phyloP scores from a whole-genome alignment of 1,140 invertebrate genomes.

The Macrostomum lignano region DNA sequence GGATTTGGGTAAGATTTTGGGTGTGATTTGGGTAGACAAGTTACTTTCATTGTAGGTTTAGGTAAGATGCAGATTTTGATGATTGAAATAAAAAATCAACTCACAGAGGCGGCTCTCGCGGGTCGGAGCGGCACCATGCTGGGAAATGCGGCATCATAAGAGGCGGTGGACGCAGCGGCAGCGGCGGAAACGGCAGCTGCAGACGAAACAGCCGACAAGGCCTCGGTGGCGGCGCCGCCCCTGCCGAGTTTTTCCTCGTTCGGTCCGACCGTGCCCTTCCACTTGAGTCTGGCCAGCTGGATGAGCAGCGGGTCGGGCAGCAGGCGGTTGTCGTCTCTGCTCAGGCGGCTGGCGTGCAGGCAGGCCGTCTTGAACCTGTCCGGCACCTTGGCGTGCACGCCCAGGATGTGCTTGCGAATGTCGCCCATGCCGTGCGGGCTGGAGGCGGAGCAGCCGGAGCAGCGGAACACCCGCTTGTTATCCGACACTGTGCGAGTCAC shows the following conservation, averaged over 20 bases:
- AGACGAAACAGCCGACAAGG: too few relatives aligned
- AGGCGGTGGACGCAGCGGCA: too few relatives aligned
- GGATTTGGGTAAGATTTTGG: too few relatives aligned
- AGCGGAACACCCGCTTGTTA: neutral
- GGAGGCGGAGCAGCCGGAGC: conserved; percentile 1
- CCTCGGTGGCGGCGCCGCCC: too few relatives aligned
- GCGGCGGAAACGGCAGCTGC: too few relatives aligned
- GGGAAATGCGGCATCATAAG: too few relatives aligned
- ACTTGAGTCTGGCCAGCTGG: neutral
- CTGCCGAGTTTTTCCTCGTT: conserved; percentile 2
- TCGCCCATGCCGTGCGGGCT: conserved; percentile 4
- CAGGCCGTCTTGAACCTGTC: conserved; percentile 3
- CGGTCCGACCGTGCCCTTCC: neutral
- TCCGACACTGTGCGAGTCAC: neutral
- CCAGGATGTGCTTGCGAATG: conserved; percentile 4
- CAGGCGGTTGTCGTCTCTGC: conserved; percentile 2
- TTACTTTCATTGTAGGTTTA: too few relatives aligned
- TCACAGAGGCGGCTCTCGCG: too few relatives aligned
- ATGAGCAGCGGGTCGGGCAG: conserved; percentile 1
- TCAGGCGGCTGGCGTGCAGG: neutral
- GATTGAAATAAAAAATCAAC: too few relatives aligned
- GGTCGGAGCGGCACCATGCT: too few relatives aligned
- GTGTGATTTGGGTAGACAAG: too few relatives aligned
- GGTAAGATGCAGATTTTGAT: too few relatives aligned
- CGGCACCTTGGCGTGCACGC: conserved; percentile 4